Evolutionary conservation across 1,140 invertebrate genomes (phyloP), one percentile per base, ranked within the genome.

Genomic region (Hylaeus volcanicus): DNA sequence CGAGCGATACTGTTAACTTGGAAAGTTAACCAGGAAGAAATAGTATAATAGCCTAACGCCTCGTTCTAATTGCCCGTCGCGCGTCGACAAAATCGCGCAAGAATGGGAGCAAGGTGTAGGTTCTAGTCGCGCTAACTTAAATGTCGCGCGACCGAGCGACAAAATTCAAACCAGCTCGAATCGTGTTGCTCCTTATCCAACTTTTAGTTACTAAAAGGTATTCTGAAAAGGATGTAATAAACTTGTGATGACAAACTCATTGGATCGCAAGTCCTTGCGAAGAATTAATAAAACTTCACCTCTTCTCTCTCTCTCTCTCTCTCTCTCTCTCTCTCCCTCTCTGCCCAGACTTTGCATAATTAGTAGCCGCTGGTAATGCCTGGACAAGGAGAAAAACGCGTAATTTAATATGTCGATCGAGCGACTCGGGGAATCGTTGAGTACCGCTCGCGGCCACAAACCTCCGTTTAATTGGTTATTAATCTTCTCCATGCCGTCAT

Each of bases 401-500:
- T 74, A 80, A 74, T 80, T 80, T 80, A 74, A 80, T 64, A 73
- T 80, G 15, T 74, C 61, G 69, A 63, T 4, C 69, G 37, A n/a
- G 3, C 4, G 14, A 39, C 14, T 5, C 1, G n/a, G 5, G 39
- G 70, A 65, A 74, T 72, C 48, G 58, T 53, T 9, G 48, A 51
- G 56, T 3, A 48, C 9, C 48, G 43, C 43, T 51, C 14, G 51
- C 26, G 12, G 63, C 37, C 14, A 1, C 37, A 11, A 53, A 39
- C 48, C 39, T 1, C n/a, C 51, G 41, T 73, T 61, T 80, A 80
- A 80, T 80, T 80, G 71, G 63, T 80, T 80, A 80, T 80, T 80
- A 80, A 80, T 80, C 45, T 26, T 26, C 63, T 26, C 11, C 15
- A 5, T 14, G 37, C 5, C 53, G 53, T 0, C 39, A 9, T 39